Conservation (phyloP, 2,113 vertebrate genomes). For the Serinus canaria region DNA sequence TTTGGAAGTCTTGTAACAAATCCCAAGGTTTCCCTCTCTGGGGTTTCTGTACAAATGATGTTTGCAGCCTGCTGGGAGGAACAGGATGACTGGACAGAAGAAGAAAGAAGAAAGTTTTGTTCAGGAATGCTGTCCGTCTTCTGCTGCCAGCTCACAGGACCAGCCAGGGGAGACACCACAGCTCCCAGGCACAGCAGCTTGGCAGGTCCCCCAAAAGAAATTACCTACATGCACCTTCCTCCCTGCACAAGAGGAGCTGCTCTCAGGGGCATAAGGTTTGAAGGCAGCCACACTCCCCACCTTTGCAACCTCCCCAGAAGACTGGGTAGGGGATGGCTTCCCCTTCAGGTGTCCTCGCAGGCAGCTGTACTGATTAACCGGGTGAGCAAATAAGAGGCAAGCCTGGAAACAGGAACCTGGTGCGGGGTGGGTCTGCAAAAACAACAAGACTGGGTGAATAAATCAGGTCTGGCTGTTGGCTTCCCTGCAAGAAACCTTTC, state of each 20-base stretch:
- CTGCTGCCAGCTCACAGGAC: neutral
- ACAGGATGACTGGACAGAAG: neutral
- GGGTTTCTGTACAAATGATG: rapidly evolving
- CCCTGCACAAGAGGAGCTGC: rapidly evolving
- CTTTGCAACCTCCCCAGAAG: neutral
- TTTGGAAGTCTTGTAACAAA: neutral
- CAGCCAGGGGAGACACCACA: rapidly evolving
- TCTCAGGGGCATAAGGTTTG: neutral
- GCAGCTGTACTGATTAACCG: neutral
- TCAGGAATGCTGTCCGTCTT: neutral
- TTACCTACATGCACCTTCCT: neutral
- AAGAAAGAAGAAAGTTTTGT: neutral
- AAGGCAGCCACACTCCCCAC: neutral
- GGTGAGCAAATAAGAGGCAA: neutral
- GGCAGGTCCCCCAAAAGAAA: neutral
- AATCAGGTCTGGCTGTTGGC: neutral
- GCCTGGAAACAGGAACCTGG: neutral
- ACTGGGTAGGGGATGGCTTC: neutral
- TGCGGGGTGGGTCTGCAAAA: neutral
- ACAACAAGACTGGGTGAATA: neutral
- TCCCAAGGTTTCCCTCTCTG: neutral
- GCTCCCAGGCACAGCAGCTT: neutral
- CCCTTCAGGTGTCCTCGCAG: neutral
- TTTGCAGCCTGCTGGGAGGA: neutral
- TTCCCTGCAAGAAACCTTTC: neutral